phyloP scores from a whole-genome alignment of 2,888 invertebrate species.

The Cyaniris semiargus region DNA sequence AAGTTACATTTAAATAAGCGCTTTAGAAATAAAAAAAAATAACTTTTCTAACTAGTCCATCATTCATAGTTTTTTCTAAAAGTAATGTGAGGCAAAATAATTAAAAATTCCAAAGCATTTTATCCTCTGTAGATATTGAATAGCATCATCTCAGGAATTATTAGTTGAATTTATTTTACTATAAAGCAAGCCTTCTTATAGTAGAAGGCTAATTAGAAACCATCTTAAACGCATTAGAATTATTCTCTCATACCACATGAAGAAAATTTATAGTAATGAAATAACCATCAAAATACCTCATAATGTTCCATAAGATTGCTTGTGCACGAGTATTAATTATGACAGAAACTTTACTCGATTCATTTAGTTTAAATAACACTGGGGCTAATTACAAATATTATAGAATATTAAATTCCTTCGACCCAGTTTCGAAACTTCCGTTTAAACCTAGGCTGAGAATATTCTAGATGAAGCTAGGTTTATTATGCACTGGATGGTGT shows the following conservation, averaged over 20 bases:
- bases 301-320: neutral
- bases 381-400: constrained; percentile 12
- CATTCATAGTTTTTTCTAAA: no score
- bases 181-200: no score
- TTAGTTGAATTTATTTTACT: no score
- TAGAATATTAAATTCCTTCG: constrained; percentile 16
- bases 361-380: neutral
- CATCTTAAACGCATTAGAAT: no score
- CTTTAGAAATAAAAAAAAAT: neutral
- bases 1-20: neutral
- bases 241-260: no score
- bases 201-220: no score
- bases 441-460: neutral
- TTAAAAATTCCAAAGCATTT: no score
- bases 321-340: neutral
- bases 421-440: neutral
- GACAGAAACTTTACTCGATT: neutral
- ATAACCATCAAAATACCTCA: neutral
- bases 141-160: no score
- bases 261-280: neutral
- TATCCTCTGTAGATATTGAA: no score
- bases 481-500: neutral
- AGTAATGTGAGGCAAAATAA: no score
- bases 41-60: no score
- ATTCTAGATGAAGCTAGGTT: constrained; percentile 1